Percentiles rank a stretch among this genome's conserved stretches.
Evolutionary conservation across 1,140 invertebrate genomes (phyloP).

Genomic region (Papilio aristodemus): DNA sequence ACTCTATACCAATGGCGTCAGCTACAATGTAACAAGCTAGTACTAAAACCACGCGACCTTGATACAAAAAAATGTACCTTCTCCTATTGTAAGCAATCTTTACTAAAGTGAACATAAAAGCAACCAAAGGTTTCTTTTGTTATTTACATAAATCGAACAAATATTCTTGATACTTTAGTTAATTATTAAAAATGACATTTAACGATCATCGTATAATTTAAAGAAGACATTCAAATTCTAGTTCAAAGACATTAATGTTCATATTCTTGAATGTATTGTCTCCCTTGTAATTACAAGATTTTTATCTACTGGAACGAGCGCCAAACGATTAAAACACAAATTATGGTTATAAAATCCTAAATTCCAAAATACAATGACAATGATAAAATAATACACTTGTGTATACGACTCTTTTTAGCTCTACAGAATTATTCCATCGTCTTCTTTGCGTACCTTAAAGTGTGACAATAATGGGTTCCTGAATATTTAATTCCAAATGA

Average conservation of each 20-base stretch:
- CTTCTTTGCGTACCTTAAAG: background rate
- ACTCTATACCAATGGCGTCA: background rate
- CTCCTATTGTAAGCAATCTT: constrained; percentile 9
- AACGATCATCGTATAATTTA: background rate
- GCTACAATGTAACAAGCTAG: background rate
- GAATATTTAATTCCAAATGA: background rate
- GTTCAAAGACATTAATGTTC: background rate
- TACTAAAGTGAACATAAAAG: background rate
- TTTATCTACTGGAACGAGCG: constrained; percentile 15
- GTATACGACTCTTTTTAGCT: background rate
- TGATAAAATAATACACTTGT: too few relatives aligned
- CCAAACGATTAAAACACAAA: constrained; percentile 3
- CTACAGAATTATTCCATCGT: background rate
- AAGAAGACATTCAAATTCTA: background rate
- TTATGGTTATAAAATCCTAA: background rate
- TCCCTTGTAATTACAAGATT: constrained; percentile 22
- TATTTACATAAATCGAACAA: background rate
- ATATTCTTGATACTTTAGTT: constrained; percentile 3
- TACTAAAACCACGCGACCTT: background rate
- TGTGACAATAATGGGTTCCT: background rate
- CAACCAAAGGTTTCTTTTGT: background rate
- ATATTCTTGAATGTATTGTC: background rate
- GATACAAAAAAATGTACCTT: constrained; percentile 6
- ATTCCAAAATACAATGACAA: background rate
- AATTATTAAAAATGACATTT: background rate